Evolutionary conservation across 2,888 invertebrate genomes (phyloP).

Genomic region (Pachymerium ferrugineum): DNA sequence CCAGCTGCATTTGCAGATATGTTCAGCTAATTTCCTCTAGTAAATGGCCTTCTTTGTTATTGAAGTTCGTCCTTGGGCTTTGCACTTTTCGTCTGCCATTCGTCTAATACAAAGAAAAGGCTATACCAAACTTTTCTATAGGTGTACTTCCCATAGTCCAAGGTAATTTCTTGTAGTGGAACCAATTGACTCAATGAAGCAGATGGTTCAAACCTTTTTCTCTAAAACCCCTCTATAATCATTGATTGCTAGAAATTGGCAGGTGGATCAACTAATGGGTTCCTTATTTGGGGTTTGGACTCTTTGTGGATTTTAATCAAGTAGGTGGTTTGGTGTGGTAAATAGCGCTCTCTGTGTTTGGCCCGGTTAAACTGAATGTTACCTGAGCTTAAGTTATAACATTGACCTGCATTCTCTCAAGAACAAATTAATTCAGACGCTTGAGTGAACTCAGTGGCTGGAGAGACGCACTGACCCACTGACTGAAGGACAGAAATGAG

Average conservation of each 20-base stretch:
- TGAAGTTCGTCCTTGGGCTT: not conserved
- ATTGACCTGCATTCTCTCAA: slow-evolving; percentile 19
- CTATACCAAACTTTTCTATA: slow-evolving; percentile 3
- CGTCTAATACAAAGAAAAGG: slow-evolving; percentile 12
- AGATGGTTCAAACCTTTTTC: no score
- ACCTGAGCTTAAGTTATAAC: slow-evolving; percentile 5
- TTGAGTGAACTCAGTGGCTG: slow-evolving; percentile 19
- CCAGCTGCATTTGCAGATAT: not conserved
- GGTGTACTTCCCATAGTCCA: slow-evolving; percentile 6
- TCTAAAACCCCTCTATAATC: not conserved
- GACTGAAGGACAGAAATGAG: slow-evolving; percentile 27
- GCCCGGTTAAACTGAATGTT: slow-evolving; percentile 1
- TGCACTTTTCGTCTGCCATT: slow-evolving; percentile 13
- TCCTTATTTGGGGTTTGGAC: not conserved
- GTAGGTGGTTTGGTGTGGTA: not conserved
- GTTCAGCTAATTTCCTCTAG: not conserved
- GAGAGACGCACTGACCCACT: slow-evolving; percentile 25
- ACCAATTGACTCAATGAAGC: slow-evolving; percentile 19
- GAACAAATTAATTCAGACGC: slow-evolving; percentile 6
- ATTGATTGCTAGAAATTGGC: slow-evolving; percentile 17
- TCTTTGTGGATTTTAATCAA: not conserved
- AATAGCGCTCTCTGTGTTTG: not conserved
- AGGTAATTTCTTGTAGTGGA: not conserved
- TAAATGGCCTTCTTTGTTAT: slow-evolving; percentile 8
- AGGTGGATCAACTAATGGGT: not conserved